Evolutionary conservation across 2,113 vertebrate species (phyloP).

Genomic region (Eidolon helvum): DNA sequence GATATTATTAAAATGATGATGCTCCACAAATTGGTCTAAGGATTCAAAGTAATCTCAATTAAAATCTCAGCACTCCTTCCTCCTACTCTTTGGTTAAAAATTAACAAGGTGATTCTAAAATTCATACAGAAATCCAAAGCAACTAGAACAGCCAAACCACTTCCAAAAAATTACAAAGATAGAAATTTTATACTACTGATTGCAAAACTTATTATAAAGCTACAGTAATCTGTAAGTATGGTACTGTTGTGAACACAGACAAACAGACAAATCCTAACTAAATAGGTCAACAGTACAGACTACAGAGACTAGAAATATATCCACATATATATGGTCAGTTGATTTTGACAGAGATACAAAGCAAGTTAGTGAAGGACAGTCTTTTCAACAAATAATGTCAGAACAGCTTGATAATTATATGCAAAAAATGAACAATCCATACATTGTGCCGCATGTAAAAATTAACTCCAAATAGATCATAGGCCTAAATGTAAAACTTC

Average conservation of each 20-base stretch:
- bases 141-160: background rate
- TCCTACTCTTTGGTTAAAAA: background rate
- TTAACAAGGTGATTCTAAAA: background rate
- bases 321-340: background rate
- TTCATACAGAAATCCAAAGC: background rate
- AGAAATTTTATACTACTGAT: background rate
- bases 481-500: background rate
- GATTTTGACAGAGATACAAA: background rate
- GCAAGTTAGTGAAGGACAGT: background rate
- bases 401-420: background rate
- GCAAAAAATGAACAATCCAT: background rate
- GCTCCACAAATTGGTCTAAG: background rate
- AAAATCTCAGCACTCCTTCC: background rate
- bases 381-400: conserved; percentile 34
- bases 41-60: background rate
- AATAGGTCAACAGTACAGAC: background rate
- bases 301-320: background rate
- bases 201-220: background rate
- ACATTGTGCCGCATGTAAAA: conserved; percentile 9
- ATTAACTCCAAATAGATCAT: background rate
- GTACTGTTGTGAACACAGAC: background rate
- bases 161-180: background rate
- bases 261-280: background rate
- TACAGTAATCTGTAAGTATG: background rate
- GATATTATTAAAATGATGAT: background rate